phyloP scores from a whole-genome alignment of 2,113 vertebrate species.

The Irena cyanogastra region DNA sequence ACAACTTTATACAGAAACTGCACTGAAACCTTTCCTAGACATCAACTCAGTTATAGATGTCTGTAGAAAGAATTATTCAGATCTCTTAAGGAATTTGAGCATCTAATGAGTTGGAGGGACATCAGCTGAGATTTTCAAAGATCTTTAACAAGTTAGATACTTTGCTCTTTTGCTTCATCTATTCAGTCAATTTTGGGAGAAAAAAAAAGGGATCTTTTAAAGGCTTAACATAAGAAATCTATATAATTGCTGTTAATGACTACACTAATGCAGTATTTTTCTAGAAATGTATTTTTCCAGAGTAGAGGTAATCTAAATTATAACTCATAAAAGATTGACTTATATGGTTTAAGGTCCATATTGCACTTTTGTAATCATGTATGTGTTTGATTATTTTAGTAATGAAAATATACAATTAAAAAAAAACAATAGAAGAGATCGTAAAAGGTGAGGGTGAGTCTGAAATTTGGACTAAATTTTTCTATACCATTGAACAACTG shows the following conservation, averaged over 20 bases:
- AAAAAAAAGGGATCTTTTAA: neutral
- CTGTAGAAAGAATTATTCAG: neutral
- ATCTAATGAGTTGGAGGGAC: neutral
- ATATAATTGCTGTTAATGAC: neutral
- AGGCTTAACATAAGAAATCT: neutral
- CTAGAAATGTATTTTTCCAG: neutral
- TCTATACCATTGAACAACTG: neutral
- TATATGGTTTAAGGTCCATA: neutral
- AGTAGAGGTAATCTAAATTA: neutral
- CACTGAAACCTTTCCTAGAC: neutral
- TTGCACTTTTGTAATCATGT: neutral
- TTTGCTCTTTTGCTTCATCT: neutral
- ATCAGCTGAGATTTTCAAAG: neutral
- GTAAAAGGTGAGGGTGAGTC: neutral
- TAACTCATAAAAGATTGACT: neutral
- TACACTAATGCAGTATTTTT: neutral
- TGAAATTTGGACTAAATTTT: neutral
- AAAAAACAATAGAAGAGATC: neutral
- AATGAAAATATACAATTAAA: neutral
- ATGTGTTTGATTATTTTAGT: neutral
- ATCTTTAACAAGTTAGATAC: neutral
- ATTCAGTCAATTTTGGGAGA: neutral
- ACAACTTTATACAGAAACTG: neutral
- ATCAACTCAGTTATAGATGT: neutral
- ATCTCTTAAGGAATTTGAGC: neutral